phyloP scores from a whole-genome alignment of 2,888 invertebrate genomes.

The Sphaerophoria rueppellii region DNA sequence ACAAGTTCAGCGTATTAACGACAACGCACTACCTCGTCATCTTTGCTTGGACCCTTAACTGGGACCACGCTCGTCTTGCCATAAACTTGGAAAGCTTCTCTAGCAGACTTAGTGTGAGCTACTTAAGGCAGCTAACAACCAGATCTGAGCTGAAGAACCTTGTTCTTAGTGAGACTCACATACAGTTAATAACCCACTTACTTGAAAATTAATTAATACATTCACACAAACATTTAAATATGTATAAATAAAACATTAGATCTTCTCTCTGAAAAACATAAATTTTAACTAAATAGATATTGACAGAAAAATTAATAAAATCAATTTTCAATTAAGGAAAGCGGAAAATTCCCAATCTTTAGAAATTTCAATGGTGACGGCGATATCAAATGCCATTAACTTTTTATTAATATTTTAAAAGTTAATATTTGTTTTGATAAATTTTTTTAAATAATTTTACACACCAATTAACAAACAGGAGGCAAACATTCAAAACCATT shows the following conservation, averaged over 20 bases:
- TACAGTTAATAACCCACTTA: neutral
- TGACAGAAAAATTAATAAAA: neutral
- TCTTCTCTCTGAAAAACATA: constrained; percentile 15
- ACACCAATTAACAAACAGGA: constrained; percentile 56
- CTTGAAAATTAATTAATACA: neutral
- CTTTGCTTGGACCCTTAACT: too few relatives aligned
- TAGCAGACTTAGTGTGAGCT: too few relatives aligned
- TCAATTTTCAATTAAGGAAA: constrained; percentile 4
- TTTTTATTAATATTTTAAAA: constrained; percentile 21
- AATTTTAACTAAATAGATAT: constrained; percentile 1
- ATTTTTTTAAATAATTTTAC: constrained; percentile 49
- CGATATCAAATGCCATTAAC: constrained; percentile 70
- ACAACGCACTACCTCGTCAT: too few relatives aligned
- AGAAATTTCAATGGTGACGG: constrained; percentile 51
- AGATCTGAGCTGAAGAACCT: too few relatives aligned
- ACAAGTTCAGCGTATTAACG: too few relatives aligned
- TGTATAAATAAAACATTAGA: neutral
- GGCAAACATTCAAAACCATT: neutral
- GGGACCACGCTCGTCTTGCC: too few relatives aligned
- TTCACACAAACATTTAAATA: constrained; percentile 15
- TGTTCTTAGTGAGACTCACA: too few relatives aligned
- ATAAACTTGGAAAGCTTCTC: too few relatives aligned
- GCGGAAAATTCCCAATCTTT: constrained; percentile 61
- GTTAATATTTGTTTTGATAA: constrained; percentile 43
- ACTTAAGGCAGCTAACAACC: too few relatives aligned